Base-by-base conservation (phyloP, 1,140 invertebrate species). In the Aphelenchoides fujianensis region DNA sequence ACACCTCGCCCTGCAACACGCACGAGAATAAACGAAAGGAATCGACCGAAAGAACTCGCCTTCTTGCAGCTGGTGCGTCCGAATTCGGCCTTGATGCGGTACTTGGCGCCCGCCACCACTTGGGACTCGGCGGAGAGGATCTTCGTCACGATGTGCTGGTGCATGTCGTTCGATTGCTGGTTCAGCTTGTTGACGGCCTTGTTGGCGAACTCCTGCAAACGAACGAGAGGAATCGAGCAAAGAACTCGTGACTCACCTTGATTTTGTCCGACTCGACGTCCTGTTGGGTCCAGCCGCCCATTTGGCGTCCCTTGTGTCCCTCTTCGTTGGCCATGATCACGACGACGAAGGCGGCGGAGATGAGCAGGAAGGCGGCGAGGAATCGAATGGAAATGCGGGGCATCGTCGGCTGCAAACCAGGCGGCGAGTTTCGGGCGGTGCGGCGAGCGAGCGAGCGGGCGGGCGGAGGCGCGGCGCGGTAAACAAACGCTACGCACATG, bases 181-280 rank as follows among this genome's bases (percentile, higher is more conserved):
- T 63, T 63, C 7, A 63, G 52, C 23, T 34, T 63, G 61, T 48
- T 63, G 61, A 34, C 31, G 3, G 61, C 61, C 31, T 63, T 63
- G 7, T 63, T 34, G 5, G 61, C 61, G 3, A 48, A 63, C 52
- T 63, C 55, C 55, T 59, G 55, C 7, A 59, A 19, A 7, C n/a
- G n/a, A n/a, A 7, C n/a, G n/a, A n/a, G n/a, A n/a, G 12, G 5
- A 7, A 59, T 30, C 34, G 5, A n/a, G n/a, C n/a, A n/a, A 59
- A 7, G 7, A 5, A 7, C 28, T 59, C 5, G 27, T 30, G 34
- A 59, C 5, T 19, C 5, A 59, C 55, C 55, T 59, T 59, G 23
- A 59, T 59, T 5, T 5, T 59, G 23, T 59, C 55, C 12, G 55
- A 59, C 12, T 59, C 34, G 55, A 59, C 55, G 34, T 59, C 55